Evolutionary conservation across 1,140 invertebrate species (phyloP), one percentile per base, ranked within the genome.

Genomic region (Anastatus disparis): DNA sequence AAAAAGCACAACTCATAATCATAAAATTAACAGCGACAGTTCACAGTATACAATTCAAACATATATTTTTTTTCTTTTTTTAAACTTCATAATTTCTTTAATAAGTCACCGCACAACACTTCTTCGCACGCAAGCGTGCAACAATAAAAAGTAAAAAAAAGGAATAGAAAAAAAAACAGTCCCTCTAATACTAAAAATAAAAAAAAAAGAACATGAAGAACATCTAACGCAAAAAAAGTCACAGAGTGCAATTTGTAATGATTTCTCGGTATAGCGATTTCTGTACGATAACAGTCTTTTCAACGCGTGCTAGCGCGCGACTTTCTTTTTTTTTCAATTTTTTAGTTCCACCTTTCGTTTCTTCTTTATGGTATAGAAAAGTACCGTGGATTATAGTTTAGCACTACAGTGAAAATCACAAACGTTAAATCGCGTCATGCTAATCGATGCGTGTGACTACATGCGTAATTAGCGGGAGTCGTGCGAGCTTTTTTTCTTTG

Each of bases 81-180:
- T 27, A 61, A 69, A 69, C 44, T 69, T 68, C 27, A 59, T 68
- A 68, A 58, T 59, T 35, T 50, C 42, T 59, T 50, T 38, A 68
- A 58, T 58, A 58, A 50, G 24, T 27, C 17, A 27, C 3, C 15
- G 31, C 13, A 38, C 31, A 48, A 38, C 44, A 48, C 20, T 59
- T 58, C 6, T 7, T 3, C 15, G 22, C 66, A 69, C 35, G 66
- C 66, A n/a, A 69, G 22, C 56, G 56, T 56, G 31, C 31, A 10
- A 38, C 26, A 65, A 55, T 53, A 56, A 56, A 66, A 66, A 66
- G 42, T 17, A 35, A 6, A 9, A 27, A 42, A 65, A n/a, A n/a
- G n/a, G n/a, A n/a, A n/a, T n/a, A n/a, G n/a, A n/a, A n/a, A n/a
- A n/a, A n/a, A n/a, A n/a, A n/a, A n/a, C n/a, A n/a, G n/a, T n/a